Evolutionary conservation across 2,113 vertebrate species (phyloP), one percentile per base, ranked within the genome.

Genomic region (Hyperopisus bebe): DNA sequence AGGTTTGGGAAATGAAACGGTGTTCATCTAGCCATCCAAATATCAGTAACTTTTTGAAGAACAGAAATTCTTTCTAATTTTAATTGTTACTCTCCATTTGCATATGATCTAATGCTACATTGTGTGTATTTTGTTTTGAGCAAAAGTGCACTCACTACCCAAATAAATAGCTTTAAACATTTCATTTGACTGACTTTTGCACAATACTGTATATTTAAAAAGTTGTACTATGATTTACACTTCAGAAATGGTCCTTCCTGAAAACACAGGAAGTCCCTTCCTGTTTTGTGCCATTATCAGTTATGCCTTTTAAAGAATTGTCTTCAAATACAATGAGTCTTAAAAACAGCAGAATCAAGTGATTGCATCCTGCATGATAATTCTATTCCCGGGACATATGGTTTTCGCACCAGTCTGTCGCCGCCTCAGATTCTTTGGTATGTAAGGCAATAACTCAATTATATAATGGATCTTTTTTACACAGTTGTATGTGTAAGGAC

Each of bases 261-360:
- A 74, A 88, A 91, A 91, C 90, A 90, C 88, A 90, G 82, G 92
- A 92, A 91, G 83, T 50, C 58, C 58, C 62, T 88, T 91, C 92
- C 89, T 92, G 91, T 92, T 93, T 91, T 90, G 82, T 88, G 87
- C 51, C 83, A 44, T 39, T 50, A 10, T 89, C 83, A 21, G 89
- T 66, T 48, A 70, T 92, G 66, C 66, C 50, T 84, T 53, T 90
- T 35, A 44, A 87, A 27, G 86, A 90, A 89, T 39, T 10, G 82
- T 87, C 88, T 58, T 83, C 8, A 44, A 58, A 55, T 83, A 15
- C 27, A 82, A 39, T 82, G 50, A 13, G 62, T 31, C 31, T 50
- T 70, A 80, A 53, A 42, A 86, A 82, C 86, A 82, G 50, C 70
- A 50, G 86, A 13, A 53, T 48, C 11, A 39, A 83, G 66, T 77